Percentiles rank a stretch among this genome's conserved stretches.
Conservation (phyloP, 2,113 vertebrate species). For the Oreotrochilus melanogaster region DNA sequence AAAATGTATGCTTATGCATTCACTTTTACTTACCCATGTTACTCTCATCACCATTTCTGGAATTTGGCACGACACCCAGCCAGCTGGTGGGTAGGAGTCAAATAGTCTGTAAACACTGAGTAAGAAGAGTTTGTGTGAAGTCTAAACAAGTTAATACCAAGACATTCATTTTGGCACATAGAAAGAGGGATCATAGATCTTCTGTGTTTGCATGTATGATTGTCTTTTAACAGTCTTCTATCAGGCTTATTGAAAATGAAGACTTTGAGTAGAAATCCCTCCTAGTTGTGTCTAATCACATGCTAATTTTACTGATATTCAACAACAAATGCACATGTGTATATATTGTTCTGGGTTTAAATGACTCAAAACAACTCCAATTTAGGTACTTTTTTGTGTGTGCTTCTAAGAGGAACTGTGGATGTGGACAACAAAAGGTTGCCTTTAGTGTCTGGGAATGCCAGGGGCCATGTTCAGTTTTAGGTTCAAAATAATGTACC, state of each 20-base stretch:
- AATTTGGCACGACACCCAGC: background rate
- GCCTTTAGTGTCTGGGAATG: background rate
- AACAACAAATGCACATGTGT: background rate
- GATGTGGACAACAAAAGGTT: background rate
- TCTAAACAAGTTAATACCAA: constrained; percentile 51
- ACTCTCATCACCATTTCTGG: constrained; percentile 1
- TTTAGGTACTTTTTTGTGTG: background rate
- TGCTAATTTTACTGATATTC: background rate
- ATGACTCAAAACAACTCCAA: background rate
- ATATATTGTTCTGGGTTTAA: background rate
- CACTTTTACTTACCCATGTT: background rate
- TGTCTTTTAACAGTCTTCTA: background rate
- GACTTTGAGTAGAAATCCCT: background rate
- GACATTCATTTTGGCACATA: background rate
- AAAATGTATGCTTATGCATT: background rate
- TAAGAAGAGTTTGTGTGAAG: constrained; percentile 17
- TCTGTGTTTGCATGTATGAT: background rate
- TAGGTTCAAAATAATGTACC: background rate
- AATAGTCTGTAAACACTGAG: constrained; percentile 34
- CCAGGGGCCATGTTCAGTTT: background rate
- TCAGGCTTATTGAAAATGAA: background rate
- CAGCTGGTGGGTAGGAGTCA: constrained; percentile 37
- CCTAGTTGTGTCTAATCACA: background rate
- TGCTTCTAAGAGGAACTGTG: background rate
- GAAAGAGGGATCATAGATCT: background rate